Base-by-base conservation (phyloP, 2,888 invertebrate genomes). In the Acronicta leporina region DNA sequence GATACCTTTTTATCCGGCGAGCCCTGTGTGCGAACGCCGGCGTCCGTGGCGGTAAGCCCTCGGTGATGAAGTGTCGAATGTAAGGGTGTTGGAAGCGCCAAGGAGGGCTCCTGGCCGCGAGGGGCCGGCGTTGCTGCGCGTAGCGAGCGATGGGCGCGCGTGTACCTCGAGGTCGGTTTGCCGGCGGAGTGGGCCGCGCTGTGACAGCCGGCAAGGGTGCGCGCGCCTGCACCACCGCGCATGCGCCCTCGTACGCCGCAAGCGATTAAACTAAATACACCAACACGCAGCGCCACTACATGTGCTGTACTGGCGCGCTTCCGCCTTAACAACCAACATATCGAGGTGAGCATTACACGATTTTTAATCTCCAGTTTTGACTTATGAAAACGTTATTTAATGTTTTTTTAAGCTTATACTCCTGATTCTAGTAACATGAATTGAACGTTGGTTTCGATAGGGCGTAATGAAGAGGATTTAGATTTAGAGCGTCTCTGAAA, bases 71-170 rank as follows among this genome's bases (percentile, higher is more conserved):
- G 81, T 80, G 82, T 81, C 71, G 83, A 80, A 65, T 55, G 79
- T 71, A 75, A 74, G 83, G 86, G 84, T 87, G 85, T 82, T 83
- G 83, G 90, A 90, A 86, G 91, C 90, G 88, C 91, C 91, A 81
- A 85, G 85, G 84, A 88, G 91, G 91, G 92, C 92, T 92, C 88
- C 92, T 85, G 91, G 93, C 92, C 92, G 91, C 92, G 79, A 88
- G 84, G 92, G 94, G 93, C 94, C 92, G 92, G 93, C 91, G 92
- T 92, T 90, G 91, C 91, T 90, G 80, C 86, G 89, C 87, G 86
- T 83, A 82, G 91, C 89, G 90, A 87, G 87, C 90, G 88, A 84
- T 81, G 82, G 86, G 85, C 87, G 89, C 87, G 90, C 91, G 92
- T 91, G 88, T 92, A 83, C 83, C 88, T 89, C 85, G 87, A 84